Evolutionary conservation across 2,888 invertebrate species (phyloP), one percentile per base, ranked within the genome.

Genomic region (Drosophila cyrtoloma): DNA sequence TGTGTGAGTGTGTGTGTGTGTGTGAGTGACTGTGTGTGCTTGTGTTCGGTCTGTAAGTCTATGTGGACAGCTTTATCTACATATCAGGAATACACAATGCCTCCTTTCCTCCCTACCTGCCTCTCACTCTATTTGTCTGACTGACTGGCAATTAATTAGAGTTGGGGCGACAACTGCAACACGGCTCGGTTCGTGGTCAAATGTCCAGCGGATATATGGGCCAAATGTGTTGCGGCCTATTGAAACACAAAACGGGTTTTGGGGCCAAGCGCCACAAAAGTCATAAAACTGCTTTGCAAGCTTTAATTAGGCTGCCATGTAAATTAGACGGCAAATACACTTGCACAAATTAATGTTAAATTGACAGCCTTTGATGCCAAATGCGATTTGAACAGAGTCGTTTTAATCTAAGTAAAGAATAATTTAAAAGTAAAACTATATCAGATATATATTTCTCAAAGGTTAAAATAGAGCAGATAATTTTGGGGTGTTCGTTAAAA

Each of bases 211-310:
- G 63, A 69, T 73, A 37, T 56, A 58, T 56, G 52, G 59, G 39
- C 70, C 58, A 61, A 70, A 70, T 74, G 67, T 33, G 50, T 59
- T 57, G 55, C 42, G 50, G 57, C 58, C 84, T 79, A 85, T 89
- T 88, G 89, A 90, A 84, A 90, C 81, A 78, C 81, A 90, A 90
- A 90, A 81, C 86, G 77, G 57, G 84, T 73, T 85, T 83, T 82
- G 53, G 70, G 57, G 44, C 37, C 58, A 67, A 65, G 50, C 71
- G 63, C 59, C 75, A 61, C 79, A 72, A 86, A 77, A 86, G 87
- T 88, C 87, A 89, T 88, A 90, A 87, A 90, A 81, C 89, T 85
- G 75, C 87, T 75, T 75, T 84, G 73, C 58, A 62, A 74, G 71
- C 77, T 86, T 90, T 86, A 89, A 90, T 88, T 90, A 90, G 90